Percentiles rank a stretch among this genome's conserved stretches.
phyloP scores from a whole-genome alignment of 2,113 vertebrate species.

The Serinus canaria region DNA sequence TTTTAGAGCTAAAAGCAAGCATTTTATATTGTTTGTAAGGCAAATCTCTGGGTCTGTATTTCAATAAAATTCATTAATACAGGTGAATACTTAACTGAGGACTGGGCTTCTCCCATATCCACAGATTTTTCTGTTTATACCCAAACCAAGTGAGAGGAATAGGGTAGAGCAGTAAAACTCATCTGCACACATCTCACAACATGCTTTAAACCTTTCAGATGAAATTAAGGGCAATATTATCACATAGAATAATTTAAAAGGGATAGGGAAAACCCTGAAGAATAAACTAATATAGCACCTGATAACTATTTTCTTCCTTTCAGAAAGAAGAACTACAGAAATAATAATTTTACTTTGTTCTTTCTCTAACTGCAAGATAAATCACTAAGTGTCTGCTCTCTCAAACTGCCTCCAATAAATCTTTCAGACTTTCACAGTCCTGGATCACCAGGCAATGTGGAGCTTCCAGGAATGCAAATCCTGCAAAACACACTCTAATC shows the following conservation, averaged over 20 bases:
- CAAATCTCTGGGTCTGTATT: not conserved
- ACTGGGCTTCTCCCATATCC: not conserved
- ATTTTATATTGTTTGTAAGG: not conserved
- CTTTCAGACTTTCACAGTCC: not conserved
- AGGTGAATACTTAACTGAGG: not conserved
- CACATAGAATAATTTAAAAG: not conserved
- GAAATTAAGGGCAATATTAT: not conserved
- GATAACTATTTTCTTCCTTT: not conserved
- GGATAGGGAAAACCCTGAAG: not conserved
- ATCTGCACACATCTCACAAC: not conserved
- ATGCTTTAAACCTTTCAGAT: not conserved
- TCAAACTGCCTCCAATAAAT: not conserved
- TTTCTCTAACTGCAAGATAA: not conserved
- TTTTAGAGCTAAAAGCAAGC: not conserved
- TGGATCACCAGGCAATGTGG: not conserved
- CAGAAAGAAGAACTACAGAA: not conserved
- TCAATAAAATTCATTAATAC: not conserved
- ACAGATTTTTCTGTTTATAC: not conserved
- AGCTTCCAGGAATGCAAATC: not conserved
- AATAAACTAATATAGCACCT: not conserved
- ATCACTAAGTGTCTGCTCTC: not conserved
- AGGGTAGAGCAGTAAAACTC: not conserved
- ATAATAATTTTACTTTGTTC: not conserved
- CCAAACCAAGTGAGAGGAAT: not conserved
- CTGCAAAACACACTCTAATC: not conserved